Base-by-base conservation (phyloP, 2,888 invertebrate genomes). In the Neocrepidodera transversa region DNA sequence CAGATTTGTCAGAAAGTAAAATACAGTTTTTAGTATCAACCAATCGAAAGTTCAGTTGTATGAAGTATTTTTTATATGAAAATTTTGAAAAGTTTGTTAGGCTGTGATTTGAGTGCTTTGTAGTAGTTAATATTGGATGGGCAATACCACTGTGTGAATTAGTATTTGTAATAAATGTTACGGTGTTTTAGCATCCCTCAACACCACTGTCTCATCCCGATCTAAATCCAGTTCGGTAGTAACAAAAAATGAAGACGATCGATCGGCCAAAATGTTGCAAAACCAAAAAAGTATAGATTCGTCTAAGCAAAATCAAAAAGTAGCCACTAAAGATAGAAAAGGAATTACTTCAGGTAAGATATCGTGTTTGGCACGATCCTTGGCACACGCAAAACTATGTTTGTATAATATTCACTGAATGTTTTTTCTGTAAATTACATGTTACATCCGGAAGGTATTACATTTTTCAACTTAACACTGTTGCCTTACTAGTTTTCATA, bases 131-230 rank as follows among this genome's bases (percentile, higher is more conserved):
- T 43, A 45, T 53, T 65, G 66, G 66, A 58, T 68, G 64, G 65
- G 60, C 64, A 63, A 42, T 60, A 62, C 43, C 61, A 58, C 48
- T 45, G 67, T 68, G 64, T 69, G 68, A 64, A 66, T 54, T 58
- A 60, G 64, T 67, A 57, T 62, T 68, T 65, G 70, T 72, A 74
- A 74, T 68, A 72, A 72, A 73, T 74, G 71, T 78, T 78, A 76
- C 79, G 78, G 80, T 82, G 80, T 86, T 87, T 83, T 87, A 88
- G 88, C 88, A 81, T 87, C 86, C 85, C 84, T 88, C 83, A 86
- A 86, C 84, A 87, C 88, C 82, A 86, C 86, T 83, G 85, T 85
- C 83, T 86, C 86, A 83, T 85, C 86, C 85, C 86, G 85, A 82
- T 84, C 83, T 81, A 86, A 85, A 85, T 83, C 84, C 84, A 85